Base-by-base conservation (phyloP, 2,888 invertebrate genomes). In the Ormyrus labotus region DNA sequence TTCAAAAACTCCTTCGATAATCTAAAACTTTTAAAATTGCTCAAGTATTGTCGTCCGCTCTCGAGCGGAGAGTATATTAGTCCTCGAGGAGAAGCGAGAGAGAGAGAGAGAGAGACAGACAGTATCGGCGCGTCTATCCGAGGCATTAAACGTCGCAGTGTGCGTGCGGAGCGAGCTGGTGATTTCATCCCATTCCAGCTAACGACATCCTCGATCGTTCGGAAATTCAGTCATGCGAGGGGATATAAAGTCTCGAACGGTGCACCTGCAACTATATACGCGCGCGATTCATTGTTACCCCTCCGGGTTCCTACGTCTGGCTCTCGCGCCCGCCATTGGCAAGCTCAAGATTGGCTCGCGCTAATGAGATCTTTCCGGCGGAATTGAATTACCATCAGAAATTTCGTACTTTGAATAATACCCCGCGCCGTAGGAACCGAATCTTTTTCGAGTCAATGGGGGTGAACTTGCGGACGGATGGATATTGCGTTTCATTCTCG, bases 131-230 rank as follows among this genome's bases (percentile, higher is more conserved):
- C 69, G 67, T 55, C 53, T 68, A 68, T 45, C n/a, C 68, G 13
- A 19, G 9, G 68, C 55, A 55, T 68, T 68, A 45, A 55, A 11
- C 34, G 50, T 55, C 13, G 19, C 60, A 70, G 60, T 34, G 65
- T 10, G 48, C 61, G 69, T 58, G 69, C 45, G 63, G 51, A 48
- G 69, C 53, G 19, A 53, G 53, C 50, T 63, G 63, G 64, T 58
- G 65, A 70, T 61, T 73, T 73, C 73, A 76, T 80, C 68, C 57
- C 55, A 76, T 72, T 71, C 47, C 71, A 70, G 70, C 45, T 77
- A 77, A 77, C 70, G 69, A 64, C 77, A 63, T 60, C 57, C 34
- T 47, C 60, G 77, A 77, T 77, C 70, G 63, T 69, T 70, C 70
- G 77, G 57, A 69, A 77, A 77, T 19, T 73, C 73, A 64, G 47